Conservation (phyloP, 2,113 vertebrate species). For the Psilopogon haemacephalus region DNA sequence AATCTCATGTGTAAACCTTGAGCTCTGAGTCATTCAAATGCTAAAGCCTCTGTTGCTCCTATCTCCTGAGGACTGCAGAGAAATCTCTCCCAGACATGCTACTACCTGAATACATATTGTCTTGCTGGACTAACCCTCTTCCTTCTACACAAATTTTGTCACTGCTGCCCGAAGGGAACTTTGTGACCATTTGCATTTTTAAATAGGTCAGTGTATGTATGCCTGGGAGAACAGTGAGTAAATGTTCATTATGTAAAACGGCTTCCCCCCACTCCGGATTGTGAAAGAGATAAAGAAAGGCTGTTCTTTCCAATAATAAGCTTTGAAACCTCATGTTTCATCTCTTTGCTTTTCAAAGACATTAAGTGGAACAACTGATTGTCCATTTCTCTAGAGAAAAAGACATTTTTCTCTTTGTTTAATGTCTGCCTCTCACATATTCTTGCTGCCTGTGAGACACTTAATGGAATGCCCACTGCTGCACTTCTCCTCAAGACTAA, state of each 20-base stretch:
- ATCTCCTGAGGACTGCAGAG: neutral
- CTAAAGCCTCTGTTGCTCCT: neutral
- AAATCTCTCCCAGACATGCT: neutral
- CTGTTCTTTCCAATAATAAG: conserved; percentile 1
- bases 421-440: conserved; percentile 3
- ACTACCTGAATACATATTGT: neutral
- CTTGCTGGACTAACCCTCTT: conserved; percentile 35
- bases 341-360: conserved; percentile 23
- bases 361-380: conserved; percentile 10
- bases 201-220: conserved; percentile 14
- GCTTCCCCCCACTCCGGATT: neutral
- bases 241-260: conserved; percentile 9
- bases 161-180: conserved; percentile 19
- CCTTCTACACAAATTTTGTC: conserved; percentile 38
- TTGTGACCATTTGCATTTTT: conserved; percentile 41
- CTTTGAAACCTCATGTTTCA: conserved; percentile 23
- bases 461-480: conserved; percentile 31
- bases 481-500: conserved; percentile 26
- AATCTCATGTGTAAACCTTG: conserved; percentile 7
- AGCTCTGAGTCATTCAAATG: neutral
- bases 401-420: too few relatives aligned
- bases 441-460: conserved; percentile 7
- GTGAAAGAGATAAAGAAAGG: neutral
- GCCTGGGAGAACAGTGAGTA: neutral
- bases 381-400: conserved; percentile 6